A percentile compares a stretch with the other conserved stretches of the same genome.
These are phyloP conservation scores for Emys orbicularis DNA, from an alignment of 2,797 vertebrate genomes.

Conservation along the genomic window DNA sequence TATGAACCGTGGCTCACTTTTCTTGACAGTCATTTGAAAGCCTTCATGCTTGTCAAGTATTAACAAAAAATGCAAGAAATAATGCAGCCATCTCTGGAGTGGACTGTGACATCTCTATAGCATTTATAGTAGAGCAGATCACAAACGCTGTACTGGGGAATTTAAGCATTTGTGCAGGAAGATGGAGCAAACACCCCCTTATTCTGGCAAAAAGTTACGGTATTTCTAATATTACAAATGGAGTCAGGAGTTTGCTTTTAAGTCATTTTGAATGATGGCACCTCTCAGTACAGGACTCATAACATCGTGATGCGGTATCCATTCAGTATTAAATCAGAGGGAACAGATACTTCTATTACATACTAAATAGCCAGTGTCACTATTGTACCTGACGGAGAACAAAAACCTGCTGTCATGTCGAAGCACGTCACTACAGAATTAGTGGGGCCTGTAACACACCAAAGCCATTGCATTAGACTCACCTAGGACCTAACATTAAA, in stretches of 20 bases:
- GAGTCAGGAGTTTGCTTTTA: constrained; percentile 24
- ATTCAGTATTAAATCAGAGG: constrained; percentile 1
- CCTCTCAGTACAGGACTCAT: constrained; percentile 28
- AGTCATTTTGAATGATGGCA: constrained; percentile 7
- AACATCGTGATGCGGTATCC: constrained; percentile 17
- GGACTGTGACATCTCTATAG: neutral
- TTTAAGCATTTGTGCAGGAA: too few relatives aligned
- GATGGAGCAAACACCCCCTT: too few relatives aligned
- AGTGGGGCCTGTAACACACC: neutral
- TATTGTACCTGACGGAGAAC: constrained; percentile 31
- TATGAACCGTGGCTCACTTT: neutral
- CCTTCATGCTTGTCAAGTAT: neutral
- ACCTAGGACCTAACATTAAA: neutral
- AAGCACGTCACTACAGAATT: neutral
- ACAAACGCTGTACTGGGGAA: too few relatives aligned
- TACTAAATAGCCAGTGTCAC: constrained; percentile 57
- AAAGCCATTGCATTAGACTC: neutral
- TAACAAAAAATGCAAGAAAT: neutral
- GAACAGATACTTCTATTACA: constrained; percentile 54
- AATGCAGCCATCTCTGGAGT: neutral
- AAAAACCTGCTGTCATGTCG: neutral
- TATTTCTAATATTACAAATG: neutral
- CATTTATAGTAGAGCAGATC: too few relatives aligned
- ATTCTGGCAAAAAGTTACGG: neutral
- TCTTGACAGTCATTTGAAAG: neutral